Conservation (phyloP, 37 sponge, comb jelly and placozoan species). For the Aphrocallistes beatrix region DNA sequence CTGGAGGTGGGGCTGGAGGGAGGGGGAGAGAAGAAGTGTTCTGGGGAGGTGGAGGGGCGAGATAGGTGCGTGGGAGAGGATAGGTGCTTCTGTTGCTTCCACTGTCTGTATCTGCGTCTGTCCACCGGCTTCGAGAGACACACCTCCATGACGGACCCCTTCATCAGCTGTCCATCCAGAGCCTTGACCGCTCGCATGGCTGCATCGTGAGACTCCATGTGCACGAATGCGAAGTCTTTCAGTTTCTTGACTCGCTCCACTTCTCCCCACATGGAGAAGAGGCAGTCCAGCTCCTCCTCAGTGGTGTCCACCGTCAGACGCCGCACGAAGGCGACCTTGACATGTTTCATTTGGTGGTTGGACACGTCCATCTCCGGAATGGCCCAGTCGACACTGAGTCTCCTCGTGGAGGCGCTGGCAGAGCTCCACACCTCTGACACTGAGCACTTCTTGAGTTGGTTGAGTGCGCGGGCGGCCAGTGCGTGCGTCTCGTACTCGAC, state of each 20-base stretch:
- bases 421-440: not conserved
- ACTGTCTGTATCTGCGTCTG: not conserved
- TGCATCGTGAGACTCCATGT: slow-evolving; percentile 14
- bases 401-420: not conserved
- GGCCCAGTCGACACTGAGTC: not conserved
- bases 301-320: not conserved
- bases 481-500: slow-evolving; percentile 23
- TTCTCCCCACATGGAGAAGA: slow-evolving; percentile 24
- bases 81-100: slow-evolving; percentile 16
- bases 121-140: slow-evolving; percentile 12
- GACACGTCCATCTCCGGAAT: not conserved
- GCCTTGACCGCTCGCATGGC: not conserved
- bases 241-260: slow-evolving; percentile 17
- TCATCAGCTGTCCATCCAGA: not conserved
- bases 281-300: not conserved
- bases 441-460: not conserved
- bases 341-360: not conserved
- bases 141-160: slow-evolving; percentile 6
- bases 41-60: not conserved
- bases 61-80: not conserved
- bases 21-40: not conserved
- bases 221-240: slow-evolving; percentile 26
- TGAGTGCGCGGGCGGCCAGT: slow-evolving; percentile 16
- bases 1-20: not conserved
- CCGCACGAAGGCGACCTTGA: slow-evolving; percentile 2